Conservation (phyloP, 2,113 vertebrate genomes). For the Ameiurus melas region DNA sequence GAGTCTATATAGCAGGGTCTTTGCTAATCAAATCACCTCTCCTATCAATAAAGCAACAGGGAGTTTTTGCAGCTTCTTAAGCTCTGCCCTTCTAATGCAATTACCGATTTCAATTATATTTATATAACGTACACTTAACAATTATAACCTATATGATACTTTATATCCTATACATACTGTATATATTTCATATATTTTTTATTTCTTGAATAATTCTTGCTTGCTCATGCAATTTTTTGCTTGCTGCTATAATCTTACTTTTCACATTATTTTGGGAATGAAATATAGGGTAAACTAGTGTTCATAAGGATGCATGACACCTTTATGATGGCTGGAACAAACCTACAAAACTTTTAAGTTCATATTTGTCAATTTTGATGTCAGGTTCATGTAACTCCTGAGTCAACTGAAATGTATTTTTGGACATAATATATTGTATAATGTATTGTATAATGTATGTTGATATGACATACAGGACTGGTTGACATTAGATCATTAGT, state of each 20-base stretch:
- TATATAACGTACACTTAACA: background rate
- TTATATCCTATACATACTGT: background rate
- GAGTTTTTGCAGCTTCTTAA: constrained; percentile 49
- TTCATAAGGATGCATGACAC: background rate
- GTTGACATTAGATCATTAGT: background rate
- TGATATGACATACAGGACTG: background rate
- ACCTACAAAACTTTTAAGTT: background rate
- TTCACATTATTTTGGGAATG: background rate
- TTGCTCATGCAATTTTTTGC: background rate
- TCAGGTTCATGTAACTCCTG: background rate
- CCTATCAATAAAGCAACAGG: background rate
- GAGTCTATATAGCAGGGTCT: background rate
- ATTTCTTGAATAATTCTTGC: background rate
- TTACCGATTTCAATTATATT: background rate
- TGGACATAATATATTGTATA: too few species aligned
- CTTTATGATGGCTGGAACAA: background rate
- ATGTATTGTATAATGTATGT: too few species aligned
- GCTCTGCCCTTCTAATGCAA: constrained; percentile 33
- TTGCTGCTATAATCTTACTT: background rate
- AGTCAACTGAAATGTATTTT: background rate
- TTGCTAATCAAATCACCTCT: constrained; percentile 39
- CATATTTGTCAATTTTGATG: background rate
- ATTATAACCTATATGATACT: background rate
- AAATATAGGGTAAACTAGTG: background rate
- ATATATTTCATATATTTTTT: background rate